A percentile compares a stretch with the other conserved stretches of the same genome.
These are phyloP conservation scores for Eudasyphora cyanicolor DNA, from an alignment of 2,888 invertebrate species.

Conservation along the genomic window DNA sequence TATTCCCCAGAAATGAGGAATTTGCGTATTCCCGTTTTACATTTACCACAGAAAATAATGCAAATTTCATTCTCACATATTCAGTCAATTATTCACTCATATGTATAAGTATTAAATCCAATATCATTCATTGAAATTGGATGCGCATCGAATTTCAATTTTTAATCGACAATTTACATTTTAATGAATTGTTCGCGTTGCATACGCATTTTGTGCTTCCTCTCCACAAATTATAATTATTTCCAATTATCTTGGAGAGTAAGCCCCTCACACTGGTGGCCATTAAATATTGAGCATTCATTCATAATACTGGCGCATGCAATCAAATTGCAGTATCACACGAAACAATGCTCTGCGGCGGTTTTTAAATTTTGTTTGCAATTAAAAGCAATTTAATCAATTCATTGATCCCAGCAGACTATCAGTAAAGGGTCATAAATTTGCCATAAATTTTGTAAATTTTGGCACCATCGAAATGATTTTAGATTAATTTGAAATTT, in stretches of 20 bases:
- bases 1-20: too few relatives aligned
- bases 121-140: background rate
- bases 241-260: background rate
- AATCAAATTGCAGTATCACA: background rate
- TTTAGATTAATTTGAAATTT: too few relatives aligned
- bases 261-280: background rate
- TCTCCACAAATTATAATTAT: constrained; percentile 1
- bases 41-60: too few relatives aligned
- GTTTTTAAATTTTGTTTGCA: background rate
- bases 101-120: too few relatives aligned
- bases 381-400: background rate
- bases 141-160: background rate
- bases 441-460: too few relatives aligned
- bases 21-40: too few relatives aligned
- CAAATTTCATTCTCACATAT: too few relatives aligned
- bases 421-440: background rate
- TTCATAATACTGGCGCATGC: background rate
- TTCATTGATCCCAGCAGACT: background rate
- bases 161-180: constrained; percentile 8
- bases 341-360: background rate
- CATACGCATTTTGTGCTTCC: background rate
- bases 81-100: too few relatives aligned
- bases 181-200: constrained; percentile 8
- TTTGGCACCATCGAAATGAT: too few relatives aligned
- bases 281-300: background rate